Percentiles rank a stretch among this genome's conserved stretches.
phyloP scores from a whole-genome alignment of 2,888 invertebrate species.

The Cryptocephalus primarius region DNA sequence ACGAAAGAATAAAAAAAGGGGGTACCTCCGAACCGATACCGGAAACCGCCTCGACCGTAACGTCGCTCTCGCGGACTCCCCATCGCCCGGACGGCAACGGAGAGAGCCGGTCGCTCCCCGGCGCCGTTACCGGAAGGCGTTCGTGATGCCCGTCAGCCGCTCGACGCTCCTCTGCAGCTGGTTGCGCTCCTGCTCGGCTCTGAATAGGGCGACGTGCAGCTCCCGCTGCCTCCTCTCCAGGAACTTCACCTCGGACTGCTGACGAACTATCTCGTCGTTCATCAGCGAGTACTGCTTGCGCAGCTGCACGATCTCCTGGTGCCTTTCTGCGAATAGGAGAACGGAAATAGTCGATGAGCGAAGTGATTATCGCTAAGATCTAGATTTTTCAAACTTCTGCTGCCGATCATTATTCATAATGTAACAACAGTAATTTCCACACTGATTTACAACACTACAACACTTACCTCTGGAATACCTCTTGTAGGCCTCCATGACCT shows the following conservation, averaged over 20 bases:
- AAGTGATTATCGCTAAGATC: too few relatives aligned
- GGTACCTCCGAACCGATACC: too few relatives aligned
- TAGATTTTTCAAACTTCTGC: too few relatives aligned
- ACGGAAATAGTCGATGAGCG: too few relatives aligned
- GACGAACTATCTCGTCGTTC: conserved; percentile 41
- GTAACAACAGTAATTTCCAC: too few relatives aligned
- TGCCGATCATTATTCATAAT: too few relatives aligned
- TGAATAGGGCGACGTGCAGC: conserved; percentile 27
- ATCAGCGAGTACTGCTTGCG: conserved; percentile 39
- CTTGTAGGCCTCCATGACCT: conserved; percentile 42
- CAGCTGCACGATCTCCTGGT: conserved; percentile 38
- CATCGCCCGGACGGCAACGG: too few relatives aligned
- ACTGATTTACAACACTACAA: too few relatives aligned
- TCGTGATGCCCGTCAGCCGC: conserved; percentile 30
- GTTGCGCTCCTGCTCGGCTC: conserved; percentile 28
- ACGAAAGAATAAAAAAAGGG: too few relatives aligned
- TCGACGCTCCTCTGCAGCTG: conserved; percentile 29
- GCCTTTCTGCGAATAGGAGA: conserved; percentile 37
- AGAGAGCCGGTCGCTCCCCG: too few relatives aligned
- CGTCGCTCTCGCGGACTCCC: too few relatives aligned
- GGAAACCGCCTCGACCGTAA: too few relatives aligned
- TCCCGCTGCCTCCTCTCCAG: conserved; percentile 29
- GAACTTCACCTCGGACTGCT: conserved; percentile 38
- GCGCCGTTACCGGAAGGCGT: conserved; percentile 32
- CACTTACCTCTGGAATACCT: conserved; percentile 44